phyloP scores from a whole-genome alignment of 2,797 vertebrate species.

The Gymnothorax reevesii region DNA sequence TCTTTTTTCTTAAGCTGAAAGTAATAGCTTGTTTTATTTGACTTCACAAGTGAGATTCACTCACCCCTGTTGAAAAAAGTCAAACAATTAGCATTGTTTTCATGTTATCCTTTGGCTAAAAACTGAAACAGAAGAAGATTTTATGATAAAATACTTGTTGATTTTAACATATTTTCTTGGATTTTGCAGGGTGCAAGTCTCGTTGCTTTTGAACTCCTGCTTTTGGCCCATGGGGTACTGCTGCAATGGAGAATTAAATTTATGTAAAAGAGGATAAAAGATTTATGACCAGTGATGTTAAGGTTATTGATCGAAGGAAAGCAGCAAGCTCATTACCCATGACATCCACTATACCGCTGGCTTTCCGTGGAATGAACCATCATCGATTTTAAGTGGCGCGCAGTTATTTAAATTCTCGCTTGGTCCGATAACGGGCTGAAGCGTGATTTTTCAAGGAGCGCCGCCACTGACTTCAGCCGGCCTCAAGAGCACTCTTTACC shows the following conservation, averaged over 20 bases:
- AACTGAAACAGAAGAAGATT: too few relatives aligned
- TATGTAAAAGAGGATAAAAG: slow-evolving; percentile 2
- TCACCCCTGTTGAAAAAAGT: too few relatives aligned
- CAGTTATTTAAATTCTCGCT: neutral
- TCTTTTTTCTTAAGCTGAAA: too few relatives aligned
- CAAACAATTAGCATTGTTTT: too few relatives aligned
- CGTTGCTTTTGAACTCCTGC: neutral
- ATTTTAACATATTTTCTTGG: too few relatives aligned
- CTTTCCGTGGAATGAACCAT: neutral
- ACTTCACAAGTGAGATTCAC: too few relatives aligned
- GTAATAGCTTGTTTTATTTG: too few relatives aligned
- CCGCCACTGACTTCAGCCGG: neutral
- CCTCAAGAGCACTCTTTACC: neutral
- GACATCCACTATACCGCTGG: slow-evolving; percentile 1
- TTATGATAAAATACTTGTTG: too few relatives aligned
- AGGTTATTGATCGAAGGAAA: neutral
- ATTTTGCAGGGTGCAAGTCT: neutral
- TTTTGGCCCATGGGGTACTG: neutral
- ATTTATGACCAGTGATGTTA: slow-evolving; percentile 17
- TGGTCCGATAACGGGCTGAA: neutral
- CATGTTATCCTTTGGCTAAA: too few relatives aligned
- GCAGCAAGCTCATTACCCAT: slow-evolving; percentile 9
- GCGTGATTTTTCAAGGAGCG: neutral
- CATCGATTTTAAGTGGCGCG: neutral
- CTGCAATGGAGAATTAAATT: neutral